phyloP scores from a whole-genome alignment of 1,140 invertebrate genomes.

The Thrips palmi region DNA sequence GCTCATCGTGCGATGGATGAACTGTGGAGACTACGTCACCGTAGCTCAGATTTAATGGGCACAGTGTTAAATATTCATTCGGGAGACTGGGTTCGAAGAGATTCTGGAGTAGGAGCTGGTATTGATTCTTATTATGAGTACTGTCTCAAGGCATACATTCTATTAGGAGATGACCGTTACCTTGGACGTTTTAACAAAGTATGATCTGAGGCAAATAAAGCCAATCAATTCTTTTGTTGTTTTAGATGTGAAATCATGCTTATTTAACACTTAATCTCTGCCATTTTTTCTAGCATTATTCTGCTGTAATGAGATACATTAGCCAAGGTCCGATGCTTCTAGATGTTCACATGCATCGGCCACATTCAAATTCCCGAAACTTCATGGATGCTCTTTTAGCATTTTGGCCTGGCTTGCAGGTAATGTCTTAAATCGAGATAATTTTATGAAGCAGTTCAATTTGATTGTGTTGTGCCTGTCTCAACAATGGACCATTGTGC shows the following conservation, averaged over 20 bases:
- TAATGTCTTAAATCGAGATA: conserved; percentile 22
- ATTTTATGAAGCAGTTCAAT: not conserved
- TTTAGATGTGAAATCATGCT: too few relatives aligned
- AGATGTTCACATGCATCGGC: conserved; percentile 97
- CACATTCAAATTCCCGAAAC: conserved; percentile 83
- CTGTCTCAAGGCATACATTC: conserved; percentile 80
- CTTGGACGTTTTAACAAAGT: conserved; percentile 76
- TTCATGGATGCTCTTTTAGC: conserved; percentile 96
- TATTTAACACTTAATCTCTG: not conserved
- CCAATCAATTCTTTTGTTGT: too few relatives aligned
- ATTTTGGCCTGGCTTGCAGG: conserved; percentile 95
- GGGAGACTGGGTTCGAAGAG: conserved; percentile 89
- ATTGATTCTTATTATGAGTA: conserved; percentile 99
- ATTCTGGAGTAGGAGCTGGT: conserved; percentile 95
- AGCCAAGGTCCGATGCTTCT: conserved; percentile 85
- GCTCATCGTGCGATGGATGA: conserved; percentile 93
- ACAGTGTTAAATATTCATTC: conserved; percentile 91
- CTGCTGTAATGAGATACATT: conserved; percentile 96
- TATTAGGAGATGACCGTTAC: conserved; percentile 72
- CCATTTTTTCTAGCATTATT: conserved; percentile 52
- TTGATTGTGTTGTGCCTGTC: not conserved
- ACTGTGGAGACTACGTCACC: conserved; percentile 84
- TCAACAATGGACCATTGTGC: not conserved
- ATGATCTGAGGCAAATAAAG: too few relatives aligned
- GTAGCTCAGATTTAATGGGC: conserved; percentile 81